Conservation (phyloP, 1,140 invertebrate genomes). For the Lasioglossum albipes region DNA sequence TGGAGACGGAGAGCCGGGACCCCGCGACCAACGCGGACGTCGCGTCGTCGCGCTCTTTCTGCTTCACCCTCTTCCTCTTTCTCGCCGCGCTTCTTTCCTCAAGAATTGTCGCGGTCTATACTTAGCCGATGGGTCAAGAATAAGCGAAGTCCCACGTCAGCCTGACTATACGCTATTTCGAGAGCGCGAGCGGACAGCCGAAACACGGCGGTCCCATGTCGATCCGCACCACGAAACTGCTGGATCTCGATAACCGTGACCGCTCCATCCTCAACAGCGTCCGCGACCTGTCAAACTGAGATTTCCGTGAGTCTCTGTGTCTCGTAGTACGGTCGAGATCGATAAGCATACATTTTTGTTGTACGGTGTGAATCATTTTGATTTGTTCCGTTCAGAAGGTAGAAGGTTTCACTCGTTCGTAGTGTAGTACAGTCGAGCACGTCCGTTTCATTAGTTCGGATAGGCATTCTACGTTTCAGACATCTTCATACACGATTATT, state of each 20-base stretch:
- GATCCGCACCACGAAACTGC: not conserved
- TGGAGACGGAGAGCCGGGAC: not conserved
- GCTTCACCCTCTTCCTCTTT: too few species aligned
- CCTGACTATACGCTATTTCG: conserved; percentile 71
- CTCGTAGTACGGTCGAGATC: too few species aligned
- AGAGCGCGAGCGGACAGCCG: conserved; percentile 40
- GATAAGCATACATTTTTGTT: too few species aligned
- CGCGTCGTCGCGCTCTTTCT: not conserved
- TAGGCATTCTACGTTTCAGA: too few species aligned
- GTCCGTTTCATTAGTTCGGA: too few species aligned
- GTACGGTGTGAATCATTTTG: too few species aligned
- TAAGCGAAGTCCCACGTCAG: conserved; percentile 62
- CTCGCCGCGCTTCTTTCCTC: conserved; percentile 48
- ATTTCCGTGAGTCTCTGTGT: too few species aligned
- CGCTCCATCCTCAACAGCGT: not conserved
- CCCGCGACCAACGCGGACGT: conserved; percentile 29
- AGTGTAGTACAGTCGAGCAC: too few species aligned
- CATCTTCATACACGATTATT: too few species aligned
- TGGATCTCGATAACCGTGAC: not conserved
- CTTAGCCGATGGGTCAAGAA: conserved; percentile 67
- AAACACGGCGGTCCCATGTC: conserved; percentile 34
- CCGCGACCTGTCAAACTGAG: not conserved
- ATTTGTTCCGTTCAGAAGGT: too few species aligned
- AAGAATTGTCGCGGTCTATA: conserved; percentile 52
- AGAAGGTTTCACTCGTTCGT: too few species aligned